Evolutionary conservation across 2,888 invertebrate species (phyloP).

Genomic region (Apamea sordens): DNA sequence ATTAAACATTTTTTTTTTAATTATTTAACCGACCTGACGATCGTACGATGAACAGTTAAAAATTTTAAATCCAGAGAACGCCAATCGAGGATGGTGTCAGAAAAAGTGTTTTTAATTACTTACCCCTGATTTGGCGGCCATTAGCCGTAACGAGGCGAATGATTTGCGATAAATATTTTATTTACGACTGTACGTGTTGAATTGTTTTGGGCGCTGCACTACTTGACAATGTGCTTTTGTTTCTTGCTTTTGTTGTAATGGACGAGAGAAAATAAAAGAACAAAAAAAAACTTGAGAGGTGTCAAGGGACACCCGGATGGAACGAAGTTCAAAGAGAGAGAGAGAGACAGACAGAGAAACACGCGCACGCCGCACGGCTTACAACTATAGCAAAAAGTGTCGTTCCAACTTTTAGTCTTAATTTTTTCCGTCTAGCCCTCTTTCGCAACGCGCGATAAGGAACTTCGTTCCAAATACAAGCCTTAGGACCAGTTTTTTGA

Average conservation of each 20-base stretch:
- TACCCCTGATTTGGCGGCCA: slow-evolving; percentile 43
- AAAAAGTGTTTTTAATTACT: slow-evolving; percentile 72
- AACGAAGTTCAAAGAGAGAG: too few species aligned
- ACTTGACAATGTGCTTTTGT: not conserved
- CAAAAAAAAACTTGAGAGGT: too few species aligned
- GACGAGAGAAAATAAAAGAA: not conserved
- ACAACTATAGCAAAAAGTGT: too few species aligned
- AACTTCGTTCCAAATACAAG: too few species aligned
- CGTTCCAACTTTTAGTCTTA: too few species aligned
- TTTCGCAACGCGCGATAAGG: too few species aligned
- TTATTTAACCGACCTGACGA: not conserved
- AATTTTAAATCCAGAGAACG: slow-evolving; percentile 6
- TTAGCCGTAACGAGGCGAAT: slow-evolving; percentile 59
- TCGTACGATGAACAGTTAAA: slow-evolving; percentile 8
- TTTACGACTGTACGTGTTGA: slow-evolving; percentile 74
- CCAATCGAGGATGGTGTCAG: slow-evolving; percentile 47
- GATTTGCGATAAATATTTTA: slow-evolving; percentile 76
- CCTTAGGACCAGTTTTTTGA: too few species aligned
- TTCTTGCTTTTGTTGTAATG: not conserved
- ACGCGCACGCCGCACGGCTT: too few species aligned
- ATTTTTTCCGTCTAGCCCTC: too few species aligned
- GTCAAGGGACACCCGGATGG: too few species aligned
- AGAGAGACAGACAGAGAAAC: too few species aligned
- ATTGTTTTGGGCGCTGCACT: not conserved
- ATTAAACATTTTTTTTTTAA: too few species aligned